Evolutionary conservation across 1,140 invertebrate genomes (phyloP), one percentile per base, ranked within the genome.

Genomic region (Sesamia nonagrioides): DNA sequence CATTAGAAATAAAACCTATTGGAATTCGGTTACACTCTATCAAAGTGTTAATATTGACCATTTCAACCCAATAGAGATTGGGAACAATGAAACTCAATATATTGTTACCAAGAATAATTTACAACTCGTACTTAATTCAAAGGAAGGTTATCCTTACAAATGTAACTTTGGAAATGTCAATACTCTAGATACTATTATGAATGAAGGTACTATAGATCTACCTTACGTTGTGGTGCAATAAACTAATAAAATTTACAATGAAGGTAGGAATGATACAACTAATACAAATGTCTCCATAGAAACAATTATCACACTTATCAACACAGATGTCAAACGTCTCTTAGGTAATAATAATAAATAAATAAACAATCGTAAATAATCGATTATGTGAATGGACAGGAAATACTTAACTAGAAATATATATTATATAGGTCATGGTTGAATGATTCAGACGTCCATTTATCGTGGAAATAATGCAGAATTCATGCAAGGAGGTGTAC

Each of bases 401-500:
- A 69, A 69, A 69, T 69, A 27, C 27, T 27, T 27, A 69, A 69
- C 42, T 61, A 61, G 27, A 61, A 48, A 69, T 69, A 69, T 69
- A 69, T 42, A 42, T 69, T 42, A 69, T 69, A 69, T 69, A 69
- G 66, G 66, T 69, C 66, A 69, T 69, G 66, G 66, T 50, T 69
- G 66, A 45, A 50, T 50, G 66, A 69, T 69, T 69, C 66, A 69
- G 66, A 48, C 66, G 15, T 15, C 9, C 63, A 27, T 42, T 48
- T n/a, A 18, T 9, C 1, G 42, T 50, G 11, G 21, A 66, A 42
- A 35, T 60, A 35, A 66, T 66, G 37, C 61, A 42, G n/a, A 66
- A 66, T 42, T 48, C 42, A 33, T 50, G 21, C 42, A 45, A 69
- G n/a, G n/a, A n/a, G n/a, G n/a, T n/a, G n/a, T n/a, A n/a, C n/a